Evolutionary conservation across 1,140 invertebrate species (phyloP).

Genomic region (Diprion similis): DNA sequence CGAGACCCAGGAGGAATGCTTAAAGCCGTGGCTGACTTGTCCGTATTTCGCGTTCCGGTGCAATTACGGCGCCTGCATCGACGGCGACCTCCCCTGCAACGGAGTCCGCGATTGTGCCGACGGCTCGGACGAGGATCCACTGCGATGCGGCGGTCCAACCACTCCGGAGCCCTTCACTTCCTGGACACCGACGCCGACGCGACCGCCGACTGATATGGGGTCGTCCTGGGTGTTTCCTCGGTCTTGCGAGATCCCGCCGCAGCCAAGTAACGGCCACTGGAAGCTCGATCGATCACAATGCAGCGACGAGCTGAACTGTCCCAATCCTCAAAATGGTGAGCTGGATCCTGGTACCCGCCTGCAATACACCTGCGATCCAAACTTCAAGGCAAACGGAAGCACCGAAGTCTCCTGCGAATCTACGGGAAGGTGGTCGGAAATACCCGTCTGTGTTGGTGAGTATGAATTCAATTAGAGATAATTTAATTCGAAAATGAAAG

Average conservation of each 20-base stretch:
- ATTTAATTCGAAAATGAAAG: neutral
- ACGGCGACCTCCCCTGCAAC: constrained; percentile 65
- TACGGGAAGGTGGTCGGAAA: constrained; percentile 45
- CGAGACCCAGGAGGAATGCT: constrained; percentile 64
- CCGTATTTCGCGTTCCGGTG: constrained; percentile 63
- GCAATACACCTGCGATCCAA: constrained; percentile 46
- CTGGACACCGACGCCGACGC: neutral
- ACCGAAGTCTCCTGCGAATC: constrained; percentile 41
- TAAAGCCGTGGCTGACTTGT: constrained; percentile 52
- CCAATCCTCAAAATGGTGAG: constrained; percentile 13
- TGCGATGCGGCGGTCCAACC: constrained; percentile 31
- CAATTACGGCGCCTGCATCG: constrained; percentile 68
- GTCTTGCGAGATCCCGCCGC: constrained; percentile 42
- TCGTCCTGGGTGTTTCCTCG: neutral
- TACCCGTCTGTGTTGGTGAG: constrained; percentile 47
- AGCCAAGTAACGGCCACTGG: constrained; percentile 48
- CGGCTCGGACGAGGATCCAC: constrained; percentile 70
- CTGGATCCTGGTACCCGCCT: constrained; percentile 43
- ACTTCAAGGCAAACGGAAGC: constrained; percentile 38
- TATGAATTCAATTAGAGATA: constrained; percentile 16
- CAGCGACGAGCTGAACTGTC: constrained; percentile 29
- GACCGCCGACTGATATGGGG: constrained; percentile 13
- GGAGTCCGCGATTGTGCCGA: constrained; percentile 68
- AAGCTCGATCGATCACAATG: constrained; percentile 43
- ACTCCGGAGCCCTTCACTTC: constrained; percentile 8